These are phyloP conservation scores for Trichopria drosophilae DNA, from an alignment of 2,888 invertebrate genomes.

Conservation along the genomic window DNA sequence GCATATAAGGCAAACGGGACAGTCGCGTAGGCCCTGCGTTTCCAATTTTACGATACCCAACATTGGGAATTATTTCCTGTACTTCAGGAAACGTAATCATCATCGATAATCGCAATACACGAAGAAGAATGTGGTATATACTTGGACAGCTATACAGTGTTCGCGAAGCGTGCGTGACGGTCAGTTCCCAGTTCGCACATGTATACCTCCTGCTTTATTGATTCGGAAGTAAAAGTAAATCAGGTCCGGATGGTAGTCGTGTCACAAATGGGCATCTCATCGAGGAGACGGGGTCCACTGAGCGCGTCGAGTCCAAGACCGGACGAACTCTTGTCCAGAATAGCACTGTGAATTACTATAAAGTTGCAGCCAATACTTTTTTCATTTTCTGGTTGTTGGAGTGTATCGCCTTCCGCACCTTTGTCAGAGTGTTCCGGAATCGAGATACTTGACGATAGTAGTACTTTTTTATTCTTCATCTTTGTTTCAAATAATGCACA, in stretches of 20 bases:
- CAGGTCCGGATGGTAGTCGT: conserved; percentile 40
- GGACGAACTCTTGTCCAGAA: too few relatives aligned
- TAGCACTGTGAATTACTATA: too few relatives aligned
- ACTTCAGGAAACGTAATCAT: conserved; percentile 35
- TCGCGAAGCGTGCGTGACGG: conserved; percentile 40
- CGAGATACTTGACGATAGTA: conserved; percentile 32
- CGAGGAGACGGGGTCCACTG: conserved; percentile 57
- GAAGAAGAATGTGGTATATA: conserved; percentile 15
- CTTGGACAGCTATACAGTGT: conserved; percentile 26
- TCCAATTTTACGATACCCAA: conserved; percentile 29
- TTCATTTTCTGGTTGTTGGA: conserved; percentile 54
- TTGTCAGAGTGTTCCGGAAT: conserved; percentile 51
- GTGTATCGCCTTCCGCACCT: conserved; percentile 59
- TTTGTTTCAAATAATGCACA: too few relatives aligned
- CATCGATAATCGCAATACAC: conserved; percentile 23
- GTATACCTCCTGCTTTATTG: conserved; percentile 38
- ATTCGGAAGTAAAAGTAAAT: conserved; percentile 53
- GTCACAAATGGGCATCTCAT: conserved; percentile 41
- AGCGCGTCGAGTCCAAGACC: too few relatives aligned
- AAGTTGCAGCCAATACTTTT: too few relatives aligned
- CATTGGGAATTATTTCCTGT: conserved; percentile 36
- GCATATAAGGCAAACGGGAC: too few relatives aligned
- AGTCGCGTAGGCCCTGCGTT: too few relatives aligned
- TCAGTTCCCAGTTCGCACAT: conserved; percentile 40
- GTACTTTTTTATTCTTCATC: too few relatives aligned